Percentiles rank a stretch among this genome's conserved stretches.
Conservation (phyloP, 2,113 vertebrate species). For the Silurus meridionalis region DNA sequence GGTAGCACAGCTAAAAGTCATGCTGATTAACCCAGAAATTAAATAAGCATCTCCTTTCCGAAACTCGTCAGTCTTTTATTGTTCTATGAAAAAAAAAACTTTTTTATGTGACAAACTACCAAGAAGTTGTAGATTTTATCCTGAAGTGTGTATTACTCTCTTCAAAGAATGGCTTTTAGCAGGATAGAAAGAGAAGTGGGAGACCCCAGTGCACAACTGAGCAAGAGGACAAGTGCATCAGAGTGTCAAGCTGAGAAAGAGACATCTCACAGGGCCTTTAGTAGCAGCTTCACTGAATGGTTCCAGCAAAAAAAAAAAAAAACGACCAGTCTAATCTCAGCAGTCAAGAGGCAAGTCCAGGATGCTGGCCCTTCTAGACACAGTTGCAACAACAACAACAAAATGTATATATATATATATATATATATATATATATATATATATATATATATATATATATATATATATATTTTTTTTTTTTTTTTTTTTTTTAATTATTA, state of each 20-base stretch:
- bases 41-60: background rate
- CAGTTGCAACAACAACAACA: background rate
- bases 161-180: background rate
- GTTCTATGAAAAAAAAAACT: background rate
- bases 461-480: too few species aligned
- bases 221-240: conserved; percentile 2
- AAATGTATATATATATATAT: too few species aligned
- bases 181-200: too few species aligned
- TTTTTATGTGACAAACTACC: background rate
- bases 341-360: background rate
- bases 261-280: background rate
- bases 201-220: background rate
- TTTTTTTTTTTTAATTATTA: too few species aligned
- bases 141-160: background rate
- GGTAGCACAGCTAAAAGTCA: too few species aligned
- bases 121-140: background rate
- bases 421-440: too few species aligned
- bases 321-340: background rate
- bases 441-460: too few species aligned
- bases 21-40: background rate
- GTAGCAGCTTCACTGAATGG: background rate
- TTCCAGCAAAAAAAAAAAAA: background rate
- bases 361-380: background rate
- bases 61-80: background rate
- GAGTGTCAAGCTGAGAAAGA: background rate